A percentile compares a stretch with the other conserved stretches of the same genome.
Conservation (phyloP, 2,113 vertebrate genomes). For the Nestor notabilis region DNA sequence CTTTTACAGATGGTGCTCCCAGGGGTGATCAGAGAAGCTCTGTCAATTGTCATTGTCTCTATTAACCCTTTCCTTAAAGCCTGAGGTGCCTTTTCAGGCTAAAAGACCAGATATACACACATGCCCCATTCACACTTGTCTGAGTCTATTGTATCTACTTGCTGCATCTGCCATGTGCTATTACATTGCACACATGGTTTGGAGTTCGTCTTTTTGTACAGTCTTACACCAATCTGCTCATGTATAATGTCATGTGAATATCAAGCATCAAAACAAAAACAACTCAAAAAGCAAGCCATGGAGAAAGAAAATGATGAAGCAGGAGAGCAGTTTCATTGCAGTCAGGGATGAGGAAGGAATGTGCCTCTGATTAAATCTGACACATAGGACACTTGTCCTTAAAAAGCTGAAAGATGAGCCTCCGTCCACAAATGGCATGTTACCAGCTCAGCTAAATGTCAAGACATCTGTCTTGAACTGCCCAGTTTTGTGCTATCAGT, state of each 20-base stretch:
- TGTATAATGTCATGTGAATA: slow-evolving; percentile 6
- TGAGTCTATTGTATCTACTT: neutral
- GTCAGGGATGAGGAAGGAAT: neutral
- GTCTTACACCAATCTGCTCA: neutral
- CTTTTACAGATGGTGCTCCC: neutral
- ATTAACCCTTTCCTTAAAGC: neutral
- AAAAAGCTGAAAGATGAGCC: slow-evolving; percentile 3
- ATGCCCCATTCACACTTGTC: neutral
- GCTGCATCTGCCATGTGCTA: neutral
- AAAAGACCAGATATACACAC: neutral
- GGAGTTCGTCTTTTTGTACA: neutral
- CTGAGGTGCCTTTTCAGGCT: neutral
- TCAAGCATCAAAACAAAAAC: slow-evolving; percentile 35
- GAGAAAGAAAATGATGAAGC: slow-evolving; percentile 10
- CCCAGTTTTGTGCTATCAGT: neutral
- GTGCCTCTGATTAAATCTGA: slow-evolving; percentile 5
- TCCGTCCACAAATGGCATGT: neutral
- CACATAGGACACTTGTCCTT: neutral
- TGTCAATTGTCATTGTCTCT: neutral
- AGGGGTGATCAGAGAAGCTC: neutral
- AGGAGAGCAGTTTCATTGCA: neutral
- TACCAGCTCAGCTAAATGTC: slow-evolving; percentile 56
- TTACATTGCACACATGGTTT: neutral
- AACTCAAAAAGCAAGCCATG: neutral
- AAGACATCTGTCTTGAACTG: slow-evolving; percentile 33